Conservation (phyloP, 2,888 invertebrate species). For the Drosophila merina region DNA sequence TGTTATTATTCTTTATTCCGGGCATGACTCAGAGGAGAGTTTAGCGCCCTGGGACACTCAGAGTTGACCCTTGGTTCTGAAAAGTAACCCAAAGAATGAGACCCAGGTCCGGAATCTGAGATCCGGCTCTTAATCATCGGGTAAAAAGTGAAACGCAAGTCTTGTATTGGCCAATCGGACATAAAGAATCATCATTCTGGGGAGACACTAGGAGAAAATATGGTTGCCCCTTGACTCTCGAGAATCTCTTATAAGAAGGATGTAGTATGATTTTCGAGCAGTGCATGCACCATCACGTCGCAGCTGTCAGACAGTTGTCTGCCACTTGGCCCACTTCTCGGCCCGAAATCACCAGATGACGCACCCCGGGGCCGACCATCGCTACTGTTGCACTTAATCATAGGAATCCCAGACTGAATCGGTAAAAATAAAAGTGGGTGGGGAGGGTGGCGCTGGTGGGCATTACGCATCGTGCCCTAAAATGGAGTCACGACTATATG, state of each 20-base stretch:
- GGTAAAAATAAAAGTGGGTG: conserved; percentile 2
- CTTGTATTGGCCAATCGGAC: conserved; percentile 46
- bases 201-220: too few relatives aligned
- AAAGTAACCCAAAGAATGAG: conserved; percentile 1
- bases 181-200: conserved; percentile 38
- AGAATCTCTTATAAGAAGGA: not conserved
- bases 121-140: conserved; percentile 63
- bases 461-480: conserved; percentile 66
- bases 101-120: conserved; percentile 46
- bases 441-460: conserved; percentile 46
- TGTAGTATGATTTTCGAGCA: not conserved
- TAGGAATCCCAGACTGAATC: conserved; percentile 19
- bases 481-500: conserved; percentile 68
- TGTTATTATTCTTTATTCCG: conserved; percentile 23
- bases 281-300: conserved; percentile 14
- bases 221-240: too few relatives aligned
- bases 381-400: conserved; percentile 74
- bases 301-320: conserved; percentile 54
- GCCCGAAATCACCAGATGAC: conserved; percentile 56
- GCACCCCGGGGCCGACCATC: conserved; percentile 49
- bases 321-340: conserved; percentile 71
- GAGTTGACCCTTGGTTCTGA: conserved; percentile 30
- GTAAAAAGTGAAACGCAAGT: conserved; percentile 66
- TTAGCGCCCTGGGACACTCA: conserved; percentile 22
- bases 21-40: conserved; percentile 62